Conservation (phyloP, 2,888 invertebrate species). For the Neoascia interrupta region DNA sequence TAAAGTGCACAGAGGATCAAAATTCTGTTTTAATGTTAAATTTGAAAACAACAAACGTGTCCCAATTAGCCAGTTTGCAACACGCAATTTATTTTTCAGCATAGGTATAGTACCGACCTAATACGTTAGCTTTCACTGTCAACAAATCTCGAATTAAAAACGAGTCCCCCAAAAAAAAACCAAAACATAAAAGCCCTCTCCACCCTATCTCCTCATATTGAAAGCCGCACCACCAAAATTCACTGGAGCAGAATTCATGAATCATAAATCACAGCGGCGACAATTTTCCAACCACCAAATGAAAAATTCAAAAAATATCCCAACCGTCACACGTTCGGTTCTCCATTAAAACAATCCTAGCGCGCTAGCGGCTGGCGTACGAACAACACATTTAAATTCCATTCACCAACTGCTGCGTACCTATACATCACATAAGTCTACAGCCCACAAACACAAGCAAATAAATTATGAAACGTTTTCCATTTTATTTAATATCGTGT, state of each 20-base stretch:
- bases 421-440: constrained; percentile 6
- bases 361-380: background rate
- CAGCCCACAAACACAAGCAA: constrained; percentile 17
- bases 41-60: background rate
- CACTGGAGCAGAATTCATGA: constrained; percentile 58
- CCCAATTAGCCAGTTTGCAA: background rate
- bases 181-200: too few relatives aligned
- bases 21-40: too few relatives aligned
- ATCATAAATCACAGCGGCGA: constrained; percentile 63
- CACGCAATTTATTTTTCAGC: too few relatives aligned
- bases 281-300: constrained; percentile 64
- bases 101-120: too few relatives aligned
- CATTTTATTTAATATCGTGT: constrained; percentile 68
- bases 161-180: too few relatives aligned
- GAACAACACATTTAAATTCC: constrained; percentile 52
- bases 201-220: too few relatives aligned
- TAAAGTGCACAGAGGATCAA: too few relatives aligned
- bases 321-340: constrained; percentile 27
- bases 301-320: constrained; percentile 56
- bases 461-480: constrained; percentile 68
- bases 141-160: too few relatives aligned
- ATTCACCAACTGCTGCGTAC: constrained; percentile 28
- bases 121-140: too few relatives aligned
- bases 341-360: constrained; percentile 58
- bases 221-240: constrained; percentile 41